Evolutionary conservation across 2,797 vertebrate genomes (phyloP), one percentile per base, ranked within the genome.

Genomic region (Tachyglossus aculeatus): DNA sequence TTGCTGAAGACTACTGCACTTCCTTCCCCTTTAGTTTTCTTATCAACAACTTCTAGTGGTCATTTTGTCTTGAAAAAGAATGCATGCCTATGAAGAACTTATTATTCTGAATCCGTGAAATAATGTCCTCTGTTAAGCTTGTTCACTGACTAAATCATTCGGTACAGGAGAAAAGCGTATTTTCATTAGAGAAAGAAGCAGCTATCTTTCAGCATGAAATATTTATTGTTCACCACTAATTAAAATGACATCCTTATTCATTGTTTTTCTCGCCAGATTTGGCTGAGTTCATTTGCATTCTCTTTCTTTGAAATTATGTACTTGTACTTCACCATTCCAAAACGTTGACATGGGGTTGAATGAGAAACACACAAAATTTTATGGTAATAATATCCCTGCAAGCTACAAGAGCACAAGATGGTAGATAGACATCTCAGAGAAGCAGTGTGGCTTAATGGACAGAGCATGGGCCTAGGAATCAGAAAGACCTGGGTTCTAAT

Each of bases 31-130:
- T 3, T 67, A 0, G 0, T 48, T 34, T 2, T 43, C 27, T 65
- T 11, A 50, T 74, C 16, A 67, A 53, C 66, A 78, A 68, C 24
- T 63, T 78, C 47, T 22, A 61, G 47, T 39, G 2, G 32, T 74
- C 62, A 18, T 32, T 44, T 21, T 74, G 67, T 27, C 14, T n/a
- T 34, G 47, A 31, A 6, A 74, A 70, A 41, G 36, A 25, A 36
- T 52, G 6, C 10, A 66, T 25, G 16, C 39, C 7, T 36, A 39
- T 15, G 6, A 7, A 43, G 72, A 78, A 81, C 24, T 40, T 71
- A 62, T 27, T 63, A 62, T 27, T 63, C 59, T 12, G 33, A 21
- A 7, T 18, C 31, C 57, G 32, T 40, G 0, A 76, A 18, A 71
- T 65, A 38, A 19, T 4, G 5, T 47, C n/a, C 24, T 51, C 81